A percentile compares a stretch with the other conserved stretches of the same genome.
Evolutionary conservation across 2,113 vertebrate genomes (phyloP).

Genomic region (Hippocampus guttulatus): DNA sequence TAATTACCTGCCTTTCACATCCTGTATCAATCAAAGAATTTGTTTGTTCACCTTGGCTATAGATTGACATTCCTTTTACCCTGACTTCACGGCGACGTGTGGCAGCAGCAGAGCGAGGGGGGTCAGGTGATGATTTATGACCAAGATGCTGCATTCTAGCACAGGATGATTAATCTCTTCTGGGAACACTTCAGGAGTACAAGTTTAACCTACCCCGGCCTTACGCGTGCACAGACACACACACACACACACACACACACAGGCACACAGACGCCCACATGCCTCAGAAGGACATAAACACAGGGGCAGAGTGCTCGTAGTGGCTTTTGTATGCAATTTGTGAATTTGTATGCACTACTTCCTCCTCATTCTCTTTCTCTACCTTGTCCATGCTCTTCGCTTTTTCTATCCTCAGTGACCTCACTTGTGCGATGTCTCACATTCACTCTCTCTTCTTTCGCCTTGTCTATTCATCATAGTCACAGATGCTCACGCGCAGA

Average conservation of each 20-base stretch:
- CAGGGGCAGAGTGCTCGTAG: constrained; percentile 57
- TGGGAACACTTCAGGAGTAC: constrained; percentile 77
- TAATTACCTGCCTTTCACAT: constrained; percentile 20
- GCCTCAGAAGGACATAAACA: constrained; percentile 57
- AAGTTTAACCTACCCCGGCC: constrained; percentile 79
- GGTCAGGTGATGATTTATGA: constrained; percentile 79
- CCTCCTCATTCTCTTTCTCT: constrained; percentile 9
- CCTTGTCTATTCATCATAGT: constrained; percentile 60
- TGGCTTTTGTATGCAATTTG: constrained; percentile 58
- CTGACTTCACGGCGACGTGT: constrained; percentile 43
- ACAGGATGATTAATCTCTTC: constrained; percentile 78
- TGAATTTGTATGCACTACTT: constrained; percentile 21
- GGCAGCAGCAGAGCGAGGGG: constrained; percentile 41
- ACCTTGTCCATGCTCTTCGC: constrained; percentile 24
- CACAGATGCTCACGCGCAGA: constrained; percentile 39
- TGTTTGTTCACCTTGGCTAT: constrained; percentile 57
- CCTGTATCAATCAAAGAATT: constrained; percentile 38
- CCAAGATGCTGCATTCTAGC: constrained; percentile 70
- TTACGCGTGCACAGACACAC: constrained; percentile 42
- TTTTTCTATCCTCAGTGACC: constrained; percentile 38
- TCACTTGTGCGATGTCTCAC: constrained; percentile 50
- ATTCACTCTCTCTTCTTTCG: constrained; percentile 48
- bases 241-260: constrained; percentile 2
- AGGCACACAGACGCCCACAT: constrained; percentile 19
- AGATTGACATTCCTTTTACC: constrained; percentile 57